Evolutionary conservation across 2,113 vertebrate genomes (phyloP).

Genomic region (Dendropsophus ebraccatus): DNA sequence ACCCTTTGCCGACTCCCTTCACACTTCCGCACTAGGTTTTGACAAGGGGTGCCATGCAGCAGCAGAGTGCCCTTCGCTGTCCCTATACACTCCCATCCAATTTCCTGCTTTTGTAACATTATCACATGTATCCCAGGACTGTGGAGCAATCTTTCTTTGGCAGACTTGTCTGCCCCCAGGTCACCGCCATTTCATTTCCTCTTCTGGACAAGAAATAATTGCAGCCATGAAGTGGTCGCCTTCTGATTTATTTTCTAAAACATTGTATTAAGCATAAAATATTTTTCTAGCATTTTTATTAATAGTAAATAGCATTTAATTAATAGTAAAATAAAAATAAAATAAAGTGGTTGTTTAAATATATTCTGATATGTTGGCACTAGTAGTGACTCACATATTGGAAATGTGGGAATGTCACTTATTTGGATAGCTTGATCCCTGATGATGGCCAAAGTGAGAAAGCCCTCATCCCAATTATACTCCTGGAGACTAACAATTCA

Average conservation of each 20-base stretch:
- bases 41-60: conserved; percentile 39
- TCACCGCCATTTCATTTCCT: conserved; percentile 48
- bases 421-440: too few species aligned
- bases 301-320: too few species aligned
- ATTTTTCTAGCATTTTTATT: too few species aligned
- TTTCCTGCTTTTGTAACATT: conserved; percentile 48
- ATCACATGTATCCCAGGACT: conserved; percentile 14
- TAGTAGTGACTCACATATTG: too few species aligned
- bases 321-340: too few species aligned
- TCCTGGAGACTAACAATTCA: too few species aligned
- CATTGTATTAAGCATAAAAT: background rate
- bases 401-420: too few species aligned
- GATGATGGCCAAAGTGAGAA: too few species aligned
- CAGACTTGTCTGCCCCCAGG: conserved; percentile 17
- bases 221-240: background rate
- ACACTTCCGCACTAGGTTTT: conserved; percentile 34
- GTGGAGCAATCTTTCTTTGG: conserved; percentile 41
- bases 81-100: conserved; percentile 25
- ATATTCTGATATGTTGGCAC: too few species aligned
- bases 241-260: background rate
- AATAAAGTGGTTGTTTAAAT: too few species aligned
- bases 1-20: conserved; percentile 31
- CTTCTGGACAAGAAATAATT: background rate
- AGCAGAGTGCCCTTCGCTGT: background rate
- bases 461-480: too few species aligned